Conservation (phyloP, 2,113 vertebrate genomes). For the Pleuronectes platessa region DNA sequence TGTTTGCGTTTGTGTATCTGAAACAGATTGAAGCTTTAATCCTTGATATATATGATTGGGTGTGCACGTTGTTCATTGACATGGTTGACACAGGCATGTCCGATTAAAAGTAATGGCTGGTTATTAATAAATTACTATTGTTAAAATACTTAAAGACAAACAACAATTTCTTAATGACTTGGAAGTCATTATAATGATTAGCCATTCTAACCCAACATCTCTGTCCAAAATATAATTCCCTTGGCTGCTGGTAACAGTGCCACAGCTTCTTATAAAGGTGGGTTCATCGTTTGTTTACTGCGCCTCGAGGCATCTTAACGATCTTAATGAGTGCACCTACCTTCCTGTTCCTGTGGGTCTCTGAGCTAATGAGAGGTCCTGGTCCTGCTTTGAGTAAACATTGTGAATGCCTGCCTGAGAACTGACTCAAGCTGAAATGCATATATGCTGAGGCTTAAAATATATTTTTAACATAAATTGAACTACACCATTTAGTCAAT, state of each 20-base stretch:
- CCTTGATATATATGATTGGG: conserved; percentile 10
- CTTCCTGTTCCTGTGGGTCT: conserved; percentile 23
- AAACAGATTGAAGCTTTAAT: conserved; percentile 33
- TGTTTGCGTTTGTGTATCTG: conserved; percentile 10
- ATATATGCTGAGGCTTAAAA: conserved; percentile 1
- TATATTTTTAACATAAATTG: not conserved
- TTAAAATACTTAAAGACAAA: conserved; percentile 12
- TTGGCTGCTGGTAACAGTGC: conserved; percentile 15
- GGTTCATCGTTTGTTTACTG: conserved; percentile 23
- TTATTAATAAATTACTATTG: not conserved
- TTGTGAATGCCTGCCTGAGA: conserved; percentile 21
- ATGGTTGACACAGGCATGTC: not conserved
- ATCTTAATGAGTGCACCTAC: conserved; percentile 32
- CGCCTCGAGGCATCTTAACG: conserved; percentile 15
- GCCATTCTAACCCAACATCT: conserved; percentile 1
- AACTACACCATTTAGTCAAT: not conserved
- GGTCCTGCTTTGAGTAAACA: conserved; percentile 7
- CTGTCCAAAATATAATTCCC: conserved; percentile 28
- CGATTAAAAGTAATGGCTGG: not conserved
- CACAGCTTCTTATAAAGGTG: conserved; percentile 1
- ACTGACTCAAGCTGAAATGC: not conserved
- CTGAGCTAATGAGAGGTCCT: conserved; percentile 26
- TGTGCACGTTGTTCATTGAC: conserved; percentile 16
- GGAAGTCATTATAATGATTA: not conserved
- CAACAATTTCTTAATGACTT: not conserved